Percentiles rank a stretch among this genome's conserved stretches.
These are phyloP conservation scores for Heliconius charithonia DNA, from an alignment of 2,888 invertebrate genomes.

Conservation along the genomic window DNA sequence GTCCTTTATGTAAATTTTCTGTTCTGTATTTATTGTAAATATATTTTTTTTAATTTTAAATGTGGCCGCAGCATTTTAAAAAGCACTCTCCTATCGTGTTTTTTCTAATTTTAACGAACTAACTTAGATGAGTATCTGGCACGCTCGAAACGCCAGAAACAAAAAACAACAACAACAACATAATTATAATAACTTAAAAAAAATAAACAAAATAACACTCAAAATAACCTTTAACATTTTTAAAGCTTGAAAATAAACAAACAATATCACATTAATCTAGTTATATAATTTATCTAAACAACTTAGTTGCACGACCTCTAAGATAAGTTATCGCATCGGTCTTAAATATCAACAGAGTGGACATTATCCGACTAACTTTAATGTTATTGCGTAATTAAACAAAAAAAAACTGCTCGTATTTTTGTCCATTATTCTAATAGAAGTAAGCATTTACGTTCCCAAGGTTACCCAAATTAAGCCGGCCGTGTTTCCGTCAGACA, in stretches of 20 bases:
- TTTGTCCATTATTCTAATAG: constrained; percentile 66
- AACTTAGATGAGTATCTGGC: no score
- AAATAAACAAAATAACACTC: not conserved
- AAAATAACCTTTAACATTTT: constrained; percentile 1
- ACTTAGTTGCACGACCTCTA: constrained; percentile 34
- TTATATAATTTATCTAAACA: constrained; percentile 34
- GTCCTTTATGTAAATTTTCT: no score
- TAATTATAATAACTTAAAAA: not conserved
- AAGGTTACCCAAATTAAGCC: constrained; percentile 79
- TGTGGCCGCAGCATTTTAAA: no score
- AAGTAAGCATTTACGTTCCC: constrained; percentile 67
- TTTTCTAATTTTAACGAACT: no score
- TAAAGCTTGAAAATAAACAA: constrained; percentile 34
- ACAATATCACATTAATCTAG: constrained; percentile 40
- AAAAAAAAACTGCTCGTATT: constrained; percentile 55
- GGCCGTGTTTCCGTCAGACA: constrained; percentile 65
- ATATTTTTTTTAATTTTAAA: no score
- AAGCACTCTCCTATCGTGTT: no score
- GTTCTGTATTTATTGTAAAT: no score
- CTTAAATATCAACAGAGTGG: constrained; percentile 46
- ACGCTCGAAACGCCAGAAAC: no score
- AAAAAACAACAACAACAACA: no score
- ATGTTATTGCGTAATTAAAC: constrained; percentile 55
- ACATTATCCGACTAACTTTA: constrained; percentile 22
- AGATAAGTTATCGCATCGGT: constrained; percentile 45